Percentiles rank a stretch among this genome's conserved stretches.
These are phyloP conservation scores for Andrena minutula DNA, from an alignment of 2,888 invertebrate species.

Conservation along the genomic window DNA sequence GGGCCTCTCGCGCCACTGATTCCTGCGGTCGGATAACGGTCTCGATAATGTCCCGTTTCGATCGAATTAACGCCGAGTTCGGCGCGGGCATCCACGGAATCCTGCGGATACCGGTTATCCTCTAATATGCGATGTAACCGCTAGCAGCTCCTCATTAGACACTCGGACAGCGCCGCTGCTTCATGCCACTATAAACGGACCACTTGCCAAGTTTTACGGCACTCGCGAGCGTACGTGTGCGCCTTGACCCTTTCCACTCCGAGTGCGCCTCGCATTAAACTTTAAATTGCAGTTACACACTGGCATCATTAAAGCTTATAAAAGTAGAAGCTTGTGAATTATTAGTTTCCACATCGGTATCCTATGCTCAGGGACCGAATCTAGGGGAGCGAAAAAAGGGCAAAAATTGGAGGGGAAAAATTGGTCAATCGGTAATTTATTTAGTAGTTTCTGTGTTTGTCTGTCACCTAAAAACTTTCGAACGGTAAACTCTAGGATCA, in stretches of 20 bases:
- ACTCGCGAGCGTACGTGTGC: neutral
- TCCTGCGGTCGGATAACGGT: constrained; percentile 29
- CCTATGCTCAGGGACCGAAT: too few species aligned
- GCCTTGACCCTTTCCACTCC: neutral
- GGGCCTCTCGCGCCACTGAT: constrained; percentile 27
- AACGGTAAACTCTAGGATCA: too few species aligned
- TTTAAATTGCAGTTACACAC: neutral
- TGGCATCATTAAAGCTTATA: too few species aligned
- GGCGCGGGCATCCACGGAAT: constrained; percentile 33
- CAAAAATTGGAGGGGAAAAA: too few species aligned
- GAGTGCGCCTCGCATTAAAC: neutral
- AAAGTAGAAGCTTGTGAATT: too few species aligned
- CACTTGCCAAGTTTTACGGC: constrained; percentile 1
- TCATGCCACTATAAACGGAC: neutral
- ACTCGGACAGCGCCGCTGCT: constrained; percentile 20
- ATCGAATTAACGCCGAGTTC: constrained; percentile 40
- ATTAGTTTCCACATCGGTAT: too few species aligned
- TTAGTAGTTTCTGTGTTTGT: too few species aligned
- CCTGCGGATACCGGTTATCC: constrained; percentile 46
- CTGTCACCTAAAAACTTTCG: too few species aligned
- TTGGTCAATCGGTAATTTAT: too few species aligned
- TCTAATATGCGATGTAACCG: constrained; percentile 44
- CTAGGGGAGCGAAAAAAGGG: too few species aligned
- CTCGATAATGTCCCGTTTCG: constrained; percentile 32
- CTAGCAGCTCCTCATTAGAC: constrained; percentile 41